A percentile compares a stretch with the other conserved stretches of the same genome.
These are phyloP conservation scores for Lycodopsis pacificus DNA, from an alignment of 2,797 vertebrate species.

Conservation along the genomic window DNA sequence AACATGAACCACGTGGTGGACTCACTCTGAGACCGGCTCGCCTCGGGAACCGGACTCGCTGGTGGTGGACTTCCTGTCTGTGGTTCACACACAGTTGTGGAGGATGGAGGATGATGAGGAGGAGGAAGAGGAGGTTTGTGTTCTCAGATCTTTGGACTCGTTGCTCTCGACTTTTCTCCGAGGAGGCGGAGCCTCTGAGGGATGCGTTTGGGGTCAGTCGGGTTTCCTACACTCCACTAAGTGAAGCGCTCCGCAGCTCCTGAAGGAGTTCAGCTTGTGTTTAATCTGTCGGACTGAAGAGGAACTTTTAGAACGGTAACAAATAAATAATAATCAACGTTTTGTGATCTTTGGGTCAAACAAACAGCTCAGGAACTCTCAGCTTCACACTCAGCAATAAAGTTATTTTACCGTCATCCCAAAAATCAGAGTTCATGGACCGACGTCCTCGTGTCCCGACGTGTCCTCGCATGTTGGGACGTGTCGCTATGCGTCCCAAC, in stretches of 20 bases:
- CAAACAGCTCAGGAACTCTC: neutral
- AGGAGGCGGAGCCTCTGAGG: neutral
- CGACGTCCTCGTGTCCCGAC: too few relatives aligned
- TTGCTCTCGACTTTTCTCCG: neutral
- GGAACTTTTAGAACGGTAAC: too few relatives aligned
- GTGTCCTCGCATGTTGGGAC: too few relatives aligned
- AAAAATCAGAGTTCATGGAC: neutral
- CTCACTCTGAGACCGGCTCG: slow-evolving; percentile 63
- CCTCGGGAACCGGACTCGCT: slow-evolving; percentile 32
- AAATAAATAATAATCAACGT: neutral
- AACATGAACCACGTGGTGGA: slow-evolving; percentile 92
- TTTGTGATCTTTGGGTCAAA: neutral
- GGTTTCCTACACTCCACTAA: slow-evolving; percentile 62
- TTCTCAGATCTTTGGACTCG: too few relatives aligned
- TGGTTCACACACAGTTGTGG: neutral
- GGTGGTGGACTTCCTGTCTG: neutral
- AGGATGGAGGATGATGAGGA: too few relatives aligned
- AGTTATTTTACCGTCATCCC: neutral
- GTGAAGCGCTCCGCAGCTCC: slow-evolving; percentile 62
- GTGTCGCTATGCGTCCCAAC: too few relatives aligned
- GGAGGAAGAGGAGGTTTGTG: too few relatives aligned
- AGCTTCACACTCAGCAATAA: neutral
- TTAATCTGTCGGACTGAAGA: neutral
- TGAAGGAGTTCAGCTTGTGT: neutral
- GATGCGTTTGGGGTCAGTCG: slow-evolving; percentile 47